Conservation (phyloP, 1,140 invertebrate species). For the Harlomillsia oculata region DNA sequence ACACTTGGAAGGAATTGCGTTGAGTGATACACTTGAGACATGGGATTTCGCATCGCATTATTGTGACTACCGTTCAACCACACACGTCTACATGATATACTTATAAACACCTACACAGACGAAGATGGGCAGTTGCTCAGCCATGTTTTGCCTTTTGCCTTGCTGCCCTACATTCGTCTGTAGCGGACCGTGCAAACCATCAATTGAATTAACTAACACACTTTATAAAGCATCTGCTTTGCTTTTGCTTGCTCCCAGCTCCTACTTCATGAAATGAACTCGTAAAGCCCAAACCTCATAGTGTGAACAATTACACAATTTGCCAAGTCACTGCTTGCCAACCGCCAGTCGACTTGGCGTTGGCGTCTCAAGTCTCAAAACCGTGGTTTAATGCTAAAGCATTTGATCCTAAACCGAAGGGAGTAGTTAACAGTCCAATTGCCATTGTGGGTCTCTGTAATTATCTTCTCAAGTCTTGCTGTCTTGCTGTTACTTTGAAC, state of each 20-base stretch:
- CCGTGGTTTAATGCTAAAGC: neutral
- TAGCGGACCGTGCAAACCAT: no score
- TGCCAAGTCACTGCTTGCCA: neutral
- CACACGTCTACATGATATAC: neutral
- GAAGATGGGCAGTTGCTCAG: neutral
- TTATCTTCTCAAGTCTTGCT: no score
- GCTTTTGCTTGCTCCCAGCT: no score
- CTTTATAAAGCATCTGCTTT: neutral
- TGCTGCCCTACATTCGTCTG: constrained; percentile 11
- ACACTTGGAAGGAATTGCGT: neutral
- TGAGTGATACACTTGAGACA: neutral
- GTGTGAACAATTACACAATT: constrained; percentile 6
- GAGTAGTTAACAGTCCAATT: neutral
- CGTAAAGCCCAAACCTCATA: neutral
- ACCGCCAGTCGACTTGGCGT: neutral
- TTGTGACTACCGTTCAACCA: neutral
- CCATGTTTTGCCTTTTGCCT: neutral
- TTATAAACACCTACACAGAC: neutral
- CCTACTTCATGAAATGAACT: no score
- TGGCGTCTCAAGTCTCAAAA: no score
- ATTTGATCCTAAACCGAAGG: neutral
- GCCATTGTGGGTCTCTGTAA: no score
- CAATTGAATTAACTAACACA: constrained; percentile 12
- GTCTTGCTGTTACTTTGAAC: no score
- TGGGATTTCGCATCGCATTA: neutral